Conservation (phyloP, 2,888 invertebrate genomes). For the Salticus scenicus region DNA sequence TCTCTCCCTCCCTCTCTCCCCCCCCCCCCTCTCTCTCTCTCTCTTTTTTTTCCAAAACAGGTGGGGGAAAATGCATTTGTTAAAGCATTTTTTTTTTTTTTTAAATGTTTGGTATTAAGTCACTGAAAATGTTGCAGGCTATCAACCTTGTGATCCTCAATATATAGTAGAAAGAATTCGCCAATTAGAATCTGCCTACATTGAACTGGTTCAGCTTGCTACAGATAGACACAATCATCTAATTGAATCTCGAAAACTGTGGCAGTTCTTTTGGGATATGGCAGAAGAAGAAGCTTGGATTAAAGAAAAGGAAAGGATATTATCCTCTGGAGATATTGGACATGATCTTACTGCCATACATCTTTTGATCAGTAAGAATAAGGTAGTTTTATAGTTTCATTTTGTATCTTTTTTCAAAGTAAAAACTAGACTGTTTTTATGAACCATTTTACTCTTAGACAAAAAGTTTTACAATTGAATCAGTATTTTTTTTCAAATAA, state of each 20-base stretch:
- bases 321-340: conserved; percentile 98
- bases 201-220: conserved; percentile 94
- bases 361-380: conserved; percentile 96
- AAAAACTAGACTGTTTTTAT: no score
- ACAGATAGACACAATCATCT: conserved; percentile 93
- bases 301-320: conserved; percentile 97
- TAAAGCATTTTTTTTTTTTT: no score
- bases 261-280: conserved; percentile 99
- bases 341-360: conserved; percentile 99
- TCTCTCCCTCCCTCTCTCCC: no score
- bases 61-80: no score
- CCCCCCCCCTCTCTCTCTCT: no score
- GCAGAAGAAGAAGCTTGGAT: conserved; percentile 99
- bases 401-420: not conserved
- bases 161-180: conserved; percentile 96
- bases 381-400: conserved; percentile 78
- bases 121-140: conserved; percentile 81
- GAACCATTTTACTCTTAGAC: not conserved
- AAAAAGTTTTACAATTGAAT: no score
- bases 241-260: conserved; percentile 97
- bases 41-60: no score
- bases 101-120: no score
- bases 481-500: no score
- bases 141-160: conserved; percentile 97
- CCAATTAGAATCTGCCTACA: conserved; percentile 94